Percentiles rank a stretch among this genome's conserved stretches.
phyloP scores from a whole-genome alignment of 2,113 vertebrate genomes.

The Rattus rattus region DNA sequence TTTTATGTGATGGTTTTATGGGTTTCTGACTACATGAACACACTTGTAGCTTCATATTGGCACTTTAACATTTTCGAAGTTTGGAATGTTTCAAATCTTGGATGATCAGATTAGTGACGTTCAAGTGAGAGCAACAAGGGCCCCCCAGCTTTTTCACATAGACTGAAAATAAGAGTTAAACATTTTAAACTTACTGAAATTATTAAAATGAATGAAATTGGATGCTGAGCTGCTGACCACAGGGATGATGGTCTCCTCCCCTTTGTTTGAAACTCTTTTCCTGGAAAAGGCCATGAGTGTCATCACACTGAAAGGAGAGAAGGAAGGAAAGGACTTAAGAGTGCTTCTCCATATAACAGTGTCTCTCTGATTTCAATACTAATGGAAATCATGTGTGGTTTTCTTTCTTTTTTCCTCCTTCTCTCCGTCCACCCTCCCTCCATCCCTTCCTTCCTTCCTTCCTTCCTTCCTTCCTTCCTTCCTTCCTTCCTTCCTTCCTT shows the following conservation, averaged over 20 bases:
- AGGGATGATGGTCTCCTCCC: too few relatives aligned
- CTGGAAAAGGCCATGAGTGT: neutral
- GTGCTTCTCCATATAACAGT: neutral
- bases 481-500: neutral
- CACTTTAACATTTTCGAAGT: neutral
- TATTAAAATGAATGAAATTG: neutral
- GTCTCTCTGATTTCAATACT: neutral
- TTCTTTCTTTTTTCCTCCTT: neutral
- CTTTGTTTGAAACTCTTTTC: neutral
- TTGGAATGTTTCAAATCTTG: neutral
- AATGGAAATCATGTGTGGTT: neutral
- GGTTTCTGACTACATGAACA: too few relatives aligned
- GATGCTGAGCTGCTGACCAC: neutral
- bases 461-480: neutral
- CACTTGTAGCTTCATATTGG: neutral
- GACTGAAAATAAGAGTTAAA: neutral
- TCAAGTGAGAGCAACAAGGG: neutral
- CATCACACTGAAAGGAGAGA: neutral
- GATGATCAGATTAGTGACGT: neutral
- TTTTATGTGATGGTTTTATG: neutral
- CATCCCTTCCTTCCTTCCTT: too few relatives aligned
- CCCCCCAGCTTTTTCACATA: neutral
- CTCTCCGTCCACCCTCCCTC: fast-evolving
- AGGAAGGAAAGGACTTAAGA: neutral
- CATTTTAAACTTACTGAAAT: slow-evolving; percentile 24